Evolutionary conservation across 64 coral and sea anemone genomes (phyloP), one percentile per base, ranked within the genome.

Genomic region (Trachythela sp.): DNA sequence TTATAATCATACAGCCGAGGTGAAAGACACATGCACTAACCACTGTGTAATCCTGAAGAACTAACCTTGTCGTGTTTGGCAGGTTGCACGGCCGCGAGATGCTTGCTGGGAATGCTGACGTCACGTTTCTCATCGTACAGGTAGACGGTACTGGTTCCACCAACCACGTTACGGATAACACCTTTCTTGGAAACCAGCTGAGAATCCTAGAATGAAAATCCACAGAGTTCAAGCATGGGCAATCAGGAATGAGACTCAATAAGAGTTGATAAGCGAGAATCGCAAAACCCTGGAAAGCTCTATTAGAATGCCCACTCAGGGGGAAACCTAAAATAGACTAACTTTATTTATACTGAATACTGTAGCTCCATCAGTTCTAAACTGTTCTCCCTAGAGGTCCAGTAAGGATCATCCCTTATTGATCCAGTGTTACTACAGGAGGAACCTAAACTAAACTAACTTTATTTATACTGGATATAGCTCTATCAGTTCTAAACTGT

Each of bases 61-160:
- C 77, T 32, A 48, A 99, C 95, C 93, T 99, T 99, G 49, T 99
- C 95, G 49, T 89, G 92, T 67, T 99, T 99, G 27, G 87, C 80
- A 5, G 94, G 91, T 89, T 92, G 83, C 7, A 94, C 86, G 39
- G 95, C 88, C 41, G 92, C 93, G 48, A 98, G 92, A 45, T 94
- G 92, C 48, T 92, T 40, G 35, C 89, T 84, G 11, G 93, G 83
- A 40, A 94, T 86, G 41, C 93, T 99, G 36, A 99, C 85, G 37
- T 94, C 91, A 70, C 95, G 88, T 51, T 94, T 94, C 77, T 99
- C 95, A 36, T 99, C 95, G 72, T 92, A 93, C 72, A 99, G 36
- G 64, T 89, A 93, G 13, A 99, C 86, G 18, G 96, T 99, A 87
- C 96, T 94, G 24, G 92, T 94, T 77, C 86, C 84, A 29, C 95